phyloP scores from a whole-genome alignment of 2,888 invertebrate genomes.

The Cancer borealis region DNA sequence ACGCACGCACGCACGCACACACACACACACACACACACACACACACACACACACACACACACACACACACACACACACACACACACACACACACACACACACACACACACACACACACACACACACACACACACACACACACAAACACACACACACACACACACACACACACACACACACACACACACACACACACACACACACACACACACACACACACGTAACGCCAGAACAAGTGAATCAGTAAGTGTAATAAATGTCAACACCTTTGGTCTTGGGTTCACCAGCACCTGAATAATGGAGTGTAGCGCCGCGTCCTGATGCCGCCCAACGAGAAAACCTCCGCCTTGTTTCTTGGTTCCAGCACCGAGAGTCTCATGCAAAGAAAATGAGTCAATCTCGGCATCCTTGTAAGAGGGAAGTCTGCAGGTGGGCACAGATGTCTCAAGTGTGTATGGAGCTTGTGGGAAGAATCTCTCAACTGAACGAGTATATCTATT shows the following conservation, averaged over 20 bases:
- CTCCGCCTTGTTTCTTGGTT: background rate
- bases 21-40: background rate
- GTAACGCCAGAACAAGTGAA: background rate
- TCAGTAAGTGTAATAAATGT: background rate
- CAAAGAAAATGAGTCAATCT: background rate
- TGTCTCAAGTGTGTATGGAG: background rate
- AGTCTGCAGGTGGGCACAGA: background rate
- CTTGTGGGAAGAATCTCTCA: too few species aligned
- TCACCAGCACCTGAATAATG: background rate
- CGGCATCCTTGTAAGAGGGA: background rate
- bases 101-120: background rate
- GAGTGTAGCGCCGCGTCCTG: background rate
- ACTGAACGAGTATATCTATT: too few species aligned
- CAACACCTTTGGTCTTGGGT: background rate
- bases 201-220: background rate
- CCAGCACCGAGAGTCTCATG: background rate
- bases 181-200: conserved; percentile 4
- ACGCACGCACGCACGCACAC: background rate
- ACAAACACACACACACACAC: conserved; percentile 15
- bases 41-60: background rate
- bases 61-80: too few species aligned
- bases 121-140: background rate
- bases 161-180: conserved; percentile 35
- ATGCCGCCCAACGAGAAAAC: background rate
- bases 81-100: conserved; percentile 11